Evolutionary conservation across 2,797 vertebrate species (phyloP), one percentile per base, ranked within the genome.

Genomic region (Pipistrellus pygmaeus): DNA sequence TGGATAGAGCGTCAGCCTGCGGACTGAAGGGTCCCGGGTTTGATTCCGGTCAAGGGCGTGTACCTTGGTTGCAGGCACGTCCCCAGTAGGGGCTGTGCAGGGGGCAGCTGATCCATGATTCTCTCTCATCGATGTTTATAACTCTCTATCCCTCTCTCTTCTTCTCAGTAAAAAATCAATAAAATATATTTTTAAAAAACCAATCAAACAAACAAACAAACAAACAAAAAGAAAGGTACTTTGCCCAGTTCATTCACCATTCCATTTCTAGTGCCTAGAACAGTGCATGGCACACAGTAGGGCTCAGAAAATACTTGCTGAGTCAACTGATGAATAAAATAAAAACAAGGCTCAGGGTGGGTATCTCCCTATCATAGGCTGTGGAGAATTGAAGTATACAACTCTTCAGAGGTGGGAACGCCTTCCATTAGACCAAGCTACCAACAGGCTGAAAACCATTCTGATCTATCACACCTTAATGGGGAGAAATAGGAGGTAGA

Each of bases 241-340:
- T 12, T 9, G 18, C 35, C 27, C 6, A 30, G 62, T 3, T 68
- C 38, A 82, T 13, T 83, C 46, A 69, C 15, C 14, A 25, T 0
- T 85, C 51, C 30, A 60, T 53, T 91, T 93, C 75, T 51, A 90
- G 32, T 38, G 53, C 64, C 41, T 44, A 32, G 30, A 90, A 83
- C 14, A 44, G 66, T 30, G 27, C n/a, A 25, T 15, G 46, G 38
- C 44, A 91, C 57, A 75, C 51, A n/a, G 15, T 35, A 38, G 44
- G 20, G 48, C 64, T 75, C 72, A 73, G 35, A 89, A 91, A 82
- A 53, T 21, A 53, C 53, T 41, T 73, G 76, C 57, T 80, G 64
- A 92, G 68, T 76, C 53, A 91, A 62, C 8, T 72, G 53, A 64
- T 64, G 57, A 85, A 44, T 69, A 84, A 72, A 80, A 62, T n/a